phyloP scores from a whole-genome alignment of 1,140 invertebrate species.

The Physella acuta region DNA sequence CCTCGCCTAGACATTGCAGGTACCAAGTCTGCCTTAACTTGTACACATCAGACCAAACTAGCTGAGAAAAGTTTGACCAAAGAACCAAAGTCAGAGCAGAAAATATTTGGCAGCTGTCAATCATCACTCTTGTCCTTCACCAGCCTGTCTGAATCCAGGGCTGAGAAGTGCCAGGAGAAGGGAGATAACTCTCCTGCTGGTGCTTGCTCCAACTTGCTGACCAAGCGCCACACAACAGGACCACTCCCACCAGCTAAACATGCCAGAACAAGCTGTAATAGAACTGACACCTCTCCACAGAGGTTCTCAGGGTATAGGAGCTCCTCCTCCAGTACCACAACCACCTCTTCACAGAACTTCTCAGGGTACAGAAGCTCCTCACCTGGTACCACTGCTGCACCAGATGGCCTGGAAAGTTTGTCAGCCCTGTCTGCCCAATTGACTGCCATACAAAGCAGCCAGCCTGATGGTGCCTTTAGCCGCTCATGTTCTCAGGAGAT shows the following conservation, averaged over 20 bases:
- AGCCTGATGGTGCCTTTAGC: background rate
- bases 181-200: background rate
- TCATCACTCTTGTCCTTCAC: slow-evolving; percentile 4
- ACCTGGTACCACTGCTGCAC: no score
- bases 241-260: background rate
- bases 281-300: no score
- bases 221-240: background rate
- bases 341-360: background rate
- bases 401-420: background rate
- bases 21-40: background rate
- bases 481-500: slow-evolving; percentile 50
- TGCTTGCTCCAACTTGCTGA: background rate
- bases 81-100: background rate
- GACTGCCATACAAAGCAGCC: background rate
- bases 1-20: background rate
- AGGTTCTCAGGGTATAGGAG: background rate
- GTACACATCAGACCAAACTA: background rate
- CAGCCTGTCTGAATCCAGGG: background rate
- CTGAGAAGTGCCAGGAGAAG: background rate
- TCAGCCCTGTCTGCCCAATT: background rate
- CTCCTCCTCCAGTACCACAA: background rate
- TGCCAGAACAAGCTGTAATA: background rate
- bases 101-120: background rate
- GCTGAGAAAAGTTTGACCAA: background rate
- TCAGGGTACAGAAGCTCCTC: background rate